A percentile compares a stretch with the other conserved stretches of the same genome.
Conservation (phyloP, 1,140 invertebrate genomes). For the Drosophila auraria region DNA sequence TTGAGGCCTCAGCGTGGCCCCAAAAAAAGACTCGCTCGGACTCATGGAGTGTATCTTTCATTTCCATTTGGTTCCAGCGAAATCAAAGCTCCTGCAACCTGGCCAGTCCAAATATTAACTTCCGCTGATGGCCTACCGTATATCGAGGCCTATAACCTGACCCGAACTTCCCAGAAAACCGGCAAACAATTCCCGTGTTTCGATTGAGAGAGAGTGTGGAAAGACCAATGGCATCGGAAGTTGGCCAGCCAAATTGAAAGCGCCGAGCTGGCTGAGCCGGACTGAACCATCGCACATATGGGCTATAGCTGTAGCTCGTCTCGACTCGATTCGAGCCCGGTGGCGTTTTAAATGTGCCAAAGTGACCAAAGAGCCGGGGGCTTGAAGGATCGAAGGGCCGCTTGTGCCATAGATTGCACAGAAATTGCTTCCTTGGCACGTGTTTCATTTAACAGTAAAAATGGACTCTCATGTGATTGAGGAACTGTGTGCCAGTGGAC, state of each 20-base stretch:
- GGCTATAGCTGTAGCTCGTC: slow-evolving; percentile 16
- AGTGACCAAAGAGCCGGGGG: slow-evolving; percentile 60
- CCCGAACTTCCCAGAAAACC: slow-evolving; percentile 23
- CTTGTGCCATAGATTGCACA: slow-evolving; percentile 68
- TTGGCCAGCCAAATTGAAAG: slow-evolving; percentile 69
- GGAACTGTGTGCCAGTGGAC: slow-evolving; percentile 63
- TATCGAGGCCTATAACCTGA: slow-evolving; percentile 20
- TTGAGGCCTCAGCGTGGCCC: slow-evolving; percentile 30
- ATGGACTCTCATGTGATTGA: slow-evolving; percentile 54
- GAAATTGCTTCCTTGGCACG: slow-evolving; percentile 82
- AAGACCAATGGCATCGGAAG: slow-evolving; percentile 57
- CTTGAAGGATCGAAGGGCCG: slow-evolving; percentile 38
- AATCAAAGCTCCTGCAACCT: slow-evolving; percentile 49
- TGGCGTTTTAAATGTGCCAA: slow-evolving; percentile 67
- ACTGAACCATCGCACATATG: slow-evolving; percentile 25
- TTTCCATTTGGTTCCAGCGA: slow-evolving; percentile 37
- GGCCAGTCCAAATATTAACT: slow-evolving; percentile 56
- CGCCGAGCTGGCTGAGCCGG: slow-evolving; percentile 24
- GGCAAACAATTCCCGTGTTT: slow-evolving; percentile 24
- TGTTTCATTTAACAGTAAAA: slow-evolving; percentile 81
- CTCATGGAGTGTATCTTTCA: slow-evolving; percentile 35
- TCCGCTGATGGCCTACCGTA: slow-evolving; percentile 34
- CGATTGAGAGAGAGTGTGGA: not conserved
- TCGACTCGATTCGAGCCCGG: slow-evolving; percentile 31
- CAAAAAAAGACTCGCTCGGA: slow-evolving; percentile 15